phyloP scores from a whole-genome alignment of 2,888 invertebrate genomes.

The Phyllotreta cruciferae region DNA sequence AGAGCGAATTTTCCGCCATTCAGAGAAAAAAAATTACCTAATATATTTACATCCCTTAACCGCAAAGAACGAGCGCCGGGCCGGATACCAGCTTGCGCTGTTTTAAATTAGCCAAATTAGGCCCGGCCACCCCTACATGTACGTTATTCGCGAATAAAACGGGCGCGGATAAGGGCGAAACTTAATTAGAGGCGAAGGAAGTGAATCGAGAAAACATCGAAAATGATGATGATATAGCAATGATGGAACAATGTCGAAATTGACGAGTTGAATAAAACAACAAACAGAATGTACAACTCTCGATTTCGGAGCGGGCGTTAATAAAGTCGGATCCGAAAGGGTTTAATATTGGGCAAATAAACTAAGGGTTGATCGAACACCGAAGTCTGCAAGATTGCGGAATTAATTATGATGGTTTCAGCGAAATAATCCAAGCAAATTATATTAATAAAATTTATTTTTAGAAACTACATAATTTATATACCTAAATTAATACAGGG shows the following conservation, averaged over 20 bases:
- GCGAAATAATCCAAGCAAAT: too few species aligned
- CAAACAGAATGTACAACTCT: constrained; percentile 13
- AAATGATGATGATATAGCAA: constrained; percentile 18
- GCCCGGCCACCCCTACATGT: constrained; percentile 5
- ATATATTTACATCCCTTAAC: constrained; percentile 12
- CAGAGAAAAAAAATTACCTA: constrained; percentile 4
- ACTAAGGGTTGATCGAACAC: constrained; percentile 41
- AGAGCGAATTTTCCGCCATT: constrained; percentile 4
- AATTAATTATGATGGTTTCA: too few species aligned
- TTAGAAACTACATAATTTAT: too few species aligned
- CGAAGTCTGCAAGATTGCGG: constrained; percentile 42
- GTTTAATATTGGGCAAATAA: constrained; percentile 1
- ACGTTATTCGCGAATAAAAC: constrained; percentile 13
- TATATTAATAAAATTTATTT: too few species aligned
- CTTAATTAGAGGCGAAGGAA: constrained; percentile 20
- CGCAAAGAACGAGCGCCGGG: constrained; percentile 8
- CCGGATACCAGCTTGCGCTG: constrained; percentile 9
- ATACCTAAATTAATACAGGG: too few species aligned
- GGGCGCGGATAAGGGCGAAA: constrained; percentile 23
- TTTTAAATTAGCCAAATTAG: constrained; percentile 21
- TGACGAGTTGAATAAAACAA: constrained; percentile 1
- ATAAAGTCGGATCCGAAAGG: not conserved
- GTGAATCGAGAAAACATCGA: constrained; percentile 26
- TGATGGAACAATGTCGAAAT: too few species aligned
- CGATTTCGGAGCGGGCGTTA: constrained; percentile 3